Base-by-base conservation (phyloP, 2,113 vertebrate species). In the Callipepla californica region DNA sequence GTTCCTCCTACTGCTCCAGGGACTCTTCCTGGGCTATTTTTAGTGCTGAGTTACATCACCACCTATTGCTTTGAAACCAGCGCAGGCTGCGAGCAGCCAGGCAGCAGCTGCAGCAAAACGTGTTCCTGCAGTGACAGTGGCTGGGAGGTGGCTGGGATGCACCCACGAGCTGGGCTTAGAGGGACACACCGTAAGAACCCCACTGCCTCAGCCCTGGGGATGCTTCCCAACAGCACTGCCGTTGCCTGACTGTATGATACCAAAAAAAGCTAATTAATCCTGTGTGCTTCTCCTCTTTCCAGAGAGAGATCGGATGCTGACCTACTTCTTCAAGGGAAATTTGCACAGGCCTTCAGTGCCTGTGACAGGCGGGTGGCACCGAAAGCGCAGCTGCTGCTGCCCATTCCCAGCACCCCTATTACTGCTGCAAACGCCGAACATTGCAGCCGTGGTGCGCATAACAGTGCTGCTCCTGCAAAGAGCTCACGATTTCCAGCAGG, bases 21-120 rank as follows among this genome's bases (percentile, higher is more conserved):
- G 57, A 87, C 78, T 88, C 79, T 95, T 94, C 73, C 74, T 82
- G 1, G 26, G 45, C 47, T 97, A 96, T 96, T 95, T 94, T 96
- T 94, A 91, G 93, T 83, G 78, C 72, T 4, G 20, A n/a, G 5
- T 96, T 96, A 96, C 93, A 89, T 96, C 93, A 96, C 34, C 59
- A 30, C 57, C 66, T 74, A 36, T 48, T 68, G 80, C 90, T 88
- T 85, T 61, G 53, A 69, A 92, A 80, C 34, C 73, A 44, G 42
- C 77, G 76, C 32, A 0, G 3, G 30, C 92, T 92, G 30, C 2
- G 11, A 93, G 83, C 34, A 75, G 40, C 38, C 68, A 85, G 85
- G 61, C 85, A 85, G 40, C 58, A 74, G 80, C 28, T 5, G 32
- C 47, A 0, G 0, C 1, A 21, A 90, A 47, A 78, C 4, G 10